Evolutionary conservation across 2,888 invertebrate species (phyloP).

Genomic region (Pardosa pseudoannulata): DNA sequence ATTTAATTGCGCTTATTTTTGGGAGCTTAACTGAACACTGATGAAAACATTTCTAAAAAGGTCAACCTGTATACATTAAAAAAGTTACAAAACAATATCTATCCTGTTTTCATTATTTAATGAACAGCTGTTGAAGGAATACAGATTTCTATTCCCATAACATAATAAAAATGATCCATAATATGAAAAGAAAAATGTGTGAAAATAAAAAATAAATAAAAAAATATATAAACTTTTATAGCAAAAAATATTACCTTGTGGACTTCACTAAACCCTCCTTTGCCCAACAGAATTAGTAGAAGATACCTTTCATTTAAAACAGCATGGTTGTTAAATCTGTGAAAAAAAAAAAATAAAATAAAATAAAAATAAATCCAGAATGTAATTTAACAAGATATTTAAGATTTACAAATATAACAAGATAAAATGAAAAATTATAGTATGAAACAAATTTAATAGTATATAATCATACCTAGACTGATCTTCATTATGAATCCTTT

Average conservation of each 20-base stretch:
- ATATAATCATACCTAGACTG: slow-evolving; percentile 83
- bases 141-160: too few relatives aligned
- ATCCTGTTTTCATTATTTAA: too few relatives aligned
- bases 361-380: background rate
- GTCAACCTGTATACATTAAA: too few relatives aligned
- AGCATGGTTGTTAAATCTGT: slow-evolving; percentile 96
- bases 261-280: slow-evolving; percentile 97
- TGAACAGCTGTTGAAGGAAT: too few relatives aligned
- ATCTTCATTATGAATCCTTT: slow-evolving; percentile 99
- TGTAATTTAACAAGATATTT: slow-evolving; percentile 83
- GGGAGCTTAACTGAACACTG: too few relatives aligned
- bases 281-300: slow-evolving; percentile 96
- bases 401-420: background rate
- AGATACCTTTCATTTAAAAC: slow-evolving; percentile 97
- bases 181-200: background rate
- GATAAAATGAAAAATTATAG: background rate
- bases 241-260: too few relatives aligned
- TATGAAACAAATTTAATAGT: background rate
- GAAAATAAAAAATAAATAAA: too few relatives aligned
- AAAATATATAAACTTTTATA: too few relatives aligned
- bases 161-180: too few relatives aligned
- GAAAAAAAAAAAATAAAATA: slow-evolving; percentile 7
- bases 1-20: too few relatives aligned
- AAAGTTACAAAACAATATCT: too few relatives aligned
- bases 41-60: too few relatives aligned